These are phyloP conservation scores for Lagodon rhomboides DNA, from an alignment of 2,797 vertebrate species.

Conservation along the genomic window DNA sequence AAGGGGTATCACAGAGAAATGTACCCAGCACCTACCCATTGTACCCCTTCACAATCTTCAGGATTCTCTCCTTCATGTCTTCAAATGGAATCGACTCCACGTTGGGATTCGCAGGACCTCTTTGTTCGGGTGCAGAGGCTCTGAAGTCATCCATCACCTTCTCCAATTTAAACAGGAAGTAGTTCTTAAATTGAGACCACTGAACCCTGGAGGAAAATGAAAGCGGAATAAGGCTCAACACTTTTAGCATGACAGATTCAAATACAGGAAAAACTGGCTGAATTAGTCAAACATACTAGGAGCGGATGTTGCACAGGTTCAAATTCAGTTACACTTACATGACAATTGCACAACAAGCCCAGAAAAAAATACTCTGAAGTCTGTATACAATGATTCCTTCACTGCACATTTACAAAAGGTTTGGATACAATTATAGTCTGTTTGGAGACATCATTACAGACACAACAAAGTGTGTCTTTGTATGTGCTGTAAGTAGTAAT, in stretches of 20 bases:
- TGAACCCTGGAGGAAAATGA: constrained; percentile 88
- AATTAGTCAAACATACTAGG: background rate
- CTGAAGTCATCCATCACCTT: constrained; percentile 99
- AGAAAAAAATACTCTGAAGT: background rate
- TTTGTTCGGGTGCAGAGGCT: constrained; percentile 94
- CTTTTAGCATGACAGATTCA: background rate
- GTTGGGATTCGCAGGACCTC: constrained; percentile 94
- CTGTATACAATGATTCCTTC: background rate
- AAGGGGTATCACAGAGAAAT: background rate
- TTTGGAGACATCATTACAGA: accelerated
- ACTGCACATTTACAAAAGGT: background rate
- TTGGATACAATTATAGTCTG: background rate
- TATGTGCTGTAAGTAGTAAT: background rate
- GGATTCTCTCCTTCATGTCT: constrained; percentile 99
- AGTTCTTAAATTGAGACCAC: constrained; percentile 98
- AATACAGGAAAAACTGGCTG: background rate
- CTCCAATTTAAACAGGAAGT: constrained; percentile 99
- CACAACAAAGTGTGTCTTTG: background rate
- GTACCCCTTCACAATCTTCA: constrained; percentile 98
- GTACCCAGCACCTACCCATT: constrained; percentile 90
- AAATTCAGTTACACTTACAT: background rate
- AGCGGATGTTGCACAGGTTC: background rate
- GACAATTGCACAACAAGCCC: background rate
- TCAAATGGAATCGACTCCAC: constrained; percentile 99
- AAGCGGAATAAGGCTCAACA: background rate